These are phyloP conservation scores for Mixornis gularis DNA, from an alignment of 2,113 vertebrate species.

Conservation along the genomic window DNA sequence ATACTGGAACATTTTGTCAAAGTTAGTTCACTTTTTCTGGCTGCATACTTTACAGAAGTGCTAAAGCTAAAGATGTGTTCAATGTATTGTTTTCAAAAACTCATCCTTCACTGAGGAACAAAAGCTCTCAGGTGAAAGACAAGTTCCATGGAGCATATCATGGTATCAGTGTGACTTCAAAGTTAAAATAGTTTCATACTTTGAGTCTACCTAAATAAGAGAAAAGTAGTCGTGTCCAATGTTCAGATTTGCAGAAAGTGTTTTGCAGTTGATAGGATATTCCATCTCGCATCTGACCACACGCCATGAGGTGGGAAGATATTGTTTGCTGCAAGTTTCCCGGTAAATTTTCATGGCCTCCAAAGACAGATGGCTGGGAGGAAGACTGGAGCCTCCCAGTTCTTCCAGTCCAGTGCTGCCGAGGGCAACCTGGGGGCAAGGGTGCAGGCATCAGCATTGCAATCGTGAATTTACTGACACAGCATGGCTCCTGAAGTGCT, in stretches of 20 bases:
- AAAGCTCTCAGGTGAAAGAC: background rate
- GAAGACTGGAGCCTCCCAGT: background rate
- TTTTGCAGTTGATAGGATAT: background rate
- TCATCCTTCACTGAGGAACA: background rate
- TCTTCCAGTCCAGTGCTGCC: background rate
- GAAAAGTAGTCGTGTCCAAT: background rate
- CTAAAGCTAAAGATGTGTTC: background rate
- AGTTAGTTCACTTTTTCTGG: background rate
- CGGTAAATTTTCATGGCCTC: background rate
- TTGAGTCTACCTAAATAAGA: background rate
- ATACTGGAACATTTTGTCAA: background rate
- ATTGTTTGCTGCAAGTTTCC: background rate
- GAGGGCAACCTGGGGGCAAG: background rate
- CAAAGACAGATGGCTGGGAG: background rate
- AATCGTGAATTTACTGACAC: background rate
- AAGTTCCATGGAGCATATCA: background rate
- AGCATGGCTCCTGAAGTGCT: background rate
- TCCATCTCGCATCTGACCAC: fast-evolving
- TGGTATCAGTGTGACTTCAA: background rate
- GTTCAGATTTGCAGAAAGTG: background rate
- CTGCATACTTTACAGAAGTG: background rate
- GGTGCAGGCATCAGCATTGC: background rate
- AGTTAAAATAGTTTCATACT: background rate
- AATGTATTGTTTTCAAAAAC: background rate
- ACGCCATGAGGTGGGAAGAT: background rate